Percentiles rank a stretch among this genome's conserved stretches.
Conservation (phyloP, 1,140 invertebrate genomes). For the Pseudomyrmex dendroicus region DNA sequence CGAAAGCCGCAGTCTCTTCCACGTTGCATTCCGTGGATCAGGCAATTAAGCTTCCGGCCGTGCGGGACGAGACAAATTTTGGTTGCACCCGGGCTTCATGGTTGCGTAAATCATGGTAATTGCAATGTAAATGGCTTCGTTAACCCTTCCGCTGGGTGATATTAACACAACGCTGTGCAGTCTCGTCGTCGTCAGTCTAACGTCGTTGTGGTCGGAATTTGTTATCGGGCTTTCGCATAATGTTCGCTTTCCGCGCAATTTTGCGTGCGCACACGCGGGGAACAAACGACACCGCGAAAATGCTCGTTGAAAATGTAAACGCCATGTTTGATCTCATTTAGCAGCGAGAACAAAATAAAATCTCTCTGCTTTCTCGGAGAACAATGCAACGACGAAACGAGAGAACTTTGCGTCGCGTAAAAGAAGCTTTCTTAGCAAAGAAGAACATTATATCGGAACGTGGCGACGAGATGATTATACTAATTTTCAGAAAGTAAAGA, state of each 20-base stretch:
- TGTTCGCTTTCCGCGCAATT: neutral
- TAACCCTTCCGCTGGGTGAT: conserved; percentile 19
- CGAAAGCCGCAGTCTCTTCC: conserved; percentile 24
- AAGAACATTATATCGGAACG: neutral
- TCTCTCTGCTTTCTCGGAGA: neutral
- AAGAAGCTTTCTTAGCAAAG: neutral
- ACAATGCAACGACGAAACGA: neutral
- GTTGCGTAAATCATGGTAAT: conserved; percentile 51
- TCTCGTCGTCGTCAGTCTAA: neutral
- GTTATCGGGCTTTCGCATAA: conserved; percentile 30
- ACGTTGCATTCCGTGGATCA: conserved; percentile 26
- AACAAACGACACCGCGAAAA: neutral
- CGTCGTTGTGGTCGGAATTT: conserved; percentile 32
- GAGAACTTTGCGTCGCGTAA: neutral
- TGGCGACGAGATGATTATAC: conserved; percentile 24
- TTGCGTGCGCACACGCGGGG: neutral
- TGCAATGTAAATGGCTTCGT: conserved; percentile 54
- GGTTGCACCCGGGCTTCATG: conserved; percentile 17
- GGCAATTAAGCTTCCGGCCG: conserved; percentile 26
- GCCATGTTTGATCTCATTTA: neutral
- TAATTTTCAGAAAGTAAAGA: conserved; percentile 3
- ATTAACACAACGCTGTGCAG: conserved; percentile 29
- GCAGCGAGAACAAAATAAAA: neutral
- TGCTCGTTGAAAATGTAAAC: neutral
- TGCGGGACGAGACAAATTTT: conserved; percentile 37